A percentile compares a stretch with the other conserved stretches of the same genome.
These are phyloP conservation scores for Drosophila dunni DNA, from an alignment of 1,140 invertebrate genomes.

Conservation along the genomic window DNA sequence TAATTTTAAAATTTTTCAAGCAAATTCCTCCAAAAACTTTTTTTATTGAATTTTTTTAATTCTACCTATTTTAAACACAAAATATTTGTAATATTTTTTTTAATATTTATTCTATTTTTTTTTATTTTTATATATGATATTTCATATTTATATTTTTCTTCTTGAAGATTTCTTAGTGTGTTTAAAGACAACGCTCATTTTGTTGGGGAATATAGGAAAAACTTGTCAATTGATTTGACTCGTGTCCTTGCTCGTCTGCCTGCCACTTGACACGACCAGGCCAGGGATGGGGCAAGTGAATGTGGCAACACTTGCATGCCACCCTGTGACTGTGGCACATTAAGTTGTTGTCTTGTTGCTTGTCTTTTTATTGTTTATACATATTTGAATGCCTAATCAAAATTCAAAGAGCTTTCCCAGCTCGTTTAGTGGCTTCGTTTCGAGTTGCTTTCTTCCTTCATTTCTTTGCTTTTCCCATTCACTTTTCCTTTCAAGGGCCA, in stretches of 20 bases:
- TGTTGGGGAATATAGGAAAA: not conserved
- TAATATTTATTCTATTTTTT: too few relatives aligned
- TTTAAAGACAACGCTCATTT: not conserved
- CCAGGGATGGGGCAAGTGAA: not conserved
- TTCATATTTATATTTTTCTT: too few relatives aligned
- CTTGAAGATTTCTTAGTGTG: too few relatives aligned
- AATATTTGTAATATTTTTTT: too few relatives aligned
- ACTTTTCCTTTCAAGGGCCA: not conserved
- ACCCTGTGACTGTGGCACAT: constrained; percentile 32
- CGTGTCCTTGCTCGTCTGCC: constrained; percentile 6
- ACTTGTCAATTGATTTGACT: constrained; percentile 12
- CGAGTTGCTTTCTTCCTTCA: not conserved
- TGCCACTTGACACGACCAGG: not conserved
- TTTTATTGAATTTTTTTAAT: too few relatives aligned
- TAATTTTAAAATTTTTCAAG: too few relatives aligned
- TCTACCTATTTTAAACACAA: too few relatives aligned
- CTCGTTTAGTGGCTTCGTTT: not conserved
- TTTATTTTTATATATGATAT: too few relatives aligned
- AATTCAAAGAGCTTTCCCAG: constrained; percentile 28
- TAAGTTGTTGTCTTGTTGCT: constrained; percentile 48
- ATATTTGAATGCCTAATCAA: constrained; percentile 55
- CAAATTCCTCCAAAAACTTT: too few relatives aligned
- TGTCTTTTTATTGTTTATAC: constrained; percentile 49
- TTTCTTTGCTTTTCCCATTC: not conserved
- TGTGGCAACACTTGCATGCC: constrained; percentile 20